phyloP scores from a whole-genome alignment of 2,113 vertebrate species.

The Shinisaurus crocodilurus region DNA sequence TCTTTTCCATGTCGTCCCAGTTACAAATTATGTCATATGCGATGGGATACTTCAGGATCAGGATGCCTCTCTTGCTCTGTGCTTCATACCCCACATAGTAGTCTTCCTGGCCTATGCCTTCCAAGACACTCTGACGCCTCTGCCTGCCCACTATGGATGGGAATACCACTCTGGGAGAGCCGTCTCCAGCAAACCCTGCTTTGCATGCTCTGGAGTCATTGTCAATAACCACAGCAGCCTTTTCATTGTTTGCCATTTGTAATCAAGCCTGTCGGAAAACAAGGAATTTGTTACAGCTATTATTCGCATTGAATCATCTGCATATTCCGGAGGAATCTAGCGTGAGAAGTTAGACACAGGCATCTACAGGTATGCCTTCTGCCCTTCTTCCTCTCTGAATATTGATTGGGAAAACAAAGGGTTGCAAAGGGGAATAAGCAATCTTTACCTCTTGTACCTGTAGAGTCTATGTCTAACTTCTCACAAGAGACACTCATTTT shows the following conservation, averaged over 20 bases:
- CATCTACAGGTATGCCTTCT: too few species aligned
- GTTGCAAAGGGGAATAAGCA: too few species aligned
- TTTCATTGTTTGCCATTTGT: conserved; percentile 71
- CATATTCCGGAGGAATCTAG: too few species aligned
- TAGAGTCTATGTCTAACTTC: too few species aligned
- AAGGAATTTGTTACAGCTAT: rapidly evolving
- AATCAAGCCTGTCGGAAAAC: neutral
- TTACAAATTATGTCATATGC: conserved; percentile 71
- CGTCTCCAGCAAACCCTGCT: conserved; percentile 76
- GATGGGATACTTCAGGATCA: conserved; percentile 77
- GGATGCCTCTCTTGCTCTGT: conserved; percentile 80
- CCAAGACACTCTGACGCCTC: conserved; percentile 76
- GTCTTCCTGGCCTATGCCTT: conserved; percentile 79
- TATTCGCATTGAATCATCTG: neutral
- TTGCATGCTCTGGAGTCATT: conserved; percentile 78
- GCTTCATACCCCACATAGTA: conserved; percentile 78
- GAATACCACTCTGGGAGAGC: conserved; percentile 74
- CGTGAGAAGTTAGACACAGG: too few species aligned
- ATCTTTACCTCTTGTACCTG: too few species aligned
- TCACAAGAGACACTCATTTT: too few species aligned
- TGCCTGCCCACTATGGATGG: conserved; percentile 79
- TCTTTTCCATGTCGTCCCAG: conserved; percentile 84
- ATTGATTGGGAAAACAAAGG: too few species aligned
- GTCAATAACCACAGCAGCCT: conserved; percentile 76
- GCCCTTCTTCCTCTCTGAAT: too few species aligned